A percentile compares a stretch with the other conserved stretches of the same genome.
Conservation (phyloP, 2,113 vertebrate species). For the Verasper variegatus region DNA sequence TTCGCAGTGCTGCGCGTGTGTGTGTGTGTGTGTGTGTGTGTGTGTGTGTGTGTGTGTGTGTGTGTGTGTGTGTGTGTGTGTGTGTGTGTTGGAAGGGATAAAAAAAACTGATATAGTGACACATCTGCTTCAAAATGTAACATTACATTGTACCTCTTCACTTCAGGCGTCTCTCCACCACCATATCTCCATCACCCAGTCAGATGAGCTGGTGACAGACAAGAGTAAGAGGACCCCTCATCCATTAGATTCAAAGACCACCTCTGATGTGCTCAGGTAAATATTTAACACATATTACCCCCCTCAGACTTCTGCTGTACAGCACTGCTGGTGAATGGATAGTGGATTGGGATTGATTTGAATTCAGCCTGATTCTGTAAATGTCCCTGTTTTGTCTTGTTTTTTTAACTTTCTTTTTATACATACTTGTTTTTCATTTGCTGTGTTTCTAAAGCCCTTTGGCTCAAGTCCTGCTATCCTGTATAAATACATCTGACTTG, state of each 20-base stretch:
- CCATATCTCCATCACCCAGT: slow-evolving; percentile 95
- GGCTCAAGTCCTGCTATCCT: no score
- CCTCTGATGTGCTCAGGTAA: slow-evolving; percentile 98
- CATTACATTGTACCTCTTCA: slow-evolving; percentile 32
- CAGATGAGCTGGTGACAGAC: slow-evolving; percentile 90
- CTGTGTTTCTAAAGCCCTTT: no score
- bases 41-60: neutral
- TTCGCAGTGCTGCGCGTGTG: neutral
- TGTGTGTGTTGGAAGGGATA: neutral
- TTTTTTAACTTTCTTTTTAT: no score
- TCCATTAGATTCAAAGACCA: slow-evolving; percentile 98
- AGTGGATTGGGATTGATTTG: no score
- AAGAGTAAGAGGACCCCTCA: slow-evolving; percentile 93
- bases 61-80: no score
- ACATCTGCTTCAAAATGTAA: slow-evolving; percentile 8
- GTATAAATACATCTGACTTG: no score
- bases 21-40: no score
- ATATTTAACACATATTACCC: slow-evolving; percentile 11
- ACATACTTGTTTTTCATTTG: no score
- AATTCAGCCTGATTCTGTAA: no score
- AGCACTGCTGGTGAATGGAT: neutral
- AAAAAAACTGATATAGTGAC: neutral
- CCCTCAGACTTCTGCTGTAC: neutral
- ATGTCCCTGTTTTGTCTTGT: no score
- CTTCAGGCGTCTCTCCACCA: slow-evolving; percentile 94